Evolutionary conservation across 2,797 vertebrate genomes (phyloP).

Genomic region (Pseudopleuronectes americanus): DNA sequence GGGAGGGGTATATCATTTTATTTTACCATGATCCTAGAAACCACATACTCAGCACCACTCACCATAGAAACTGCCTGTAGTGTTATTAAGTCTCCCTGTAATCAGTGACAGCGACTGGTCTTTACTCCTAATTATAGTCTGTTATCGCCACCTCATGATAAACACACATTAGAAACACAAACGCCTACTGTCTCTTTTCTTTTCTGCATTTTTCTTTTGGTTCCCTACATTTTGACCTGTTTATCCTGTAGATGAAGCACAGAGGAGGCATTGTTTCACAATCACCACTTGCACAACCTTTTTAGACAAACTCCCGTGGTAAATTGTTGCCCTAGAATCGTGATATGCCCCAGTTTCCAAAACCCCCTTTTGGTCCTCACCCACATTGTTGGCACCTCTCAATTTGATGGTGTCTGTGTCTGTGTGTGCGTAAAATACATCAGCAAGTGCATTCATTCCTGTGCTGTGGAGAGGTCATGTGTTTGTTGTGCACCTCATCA

Average conservation of each 20-base stretch:
- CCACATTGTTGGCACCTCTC: slow-evolving; percentile 5
- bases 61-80: slow-evolving; percentile 3
- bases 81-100: slow-evolving; percentile 39
- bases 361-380: slow-evolving; percentile 41
- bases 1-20: slow-evolving; percentile 21
- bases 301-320: slow-evolving; percentile 45
- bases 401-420: slow-evolving; percentile 3
- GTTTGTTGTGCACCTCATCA: neutral
- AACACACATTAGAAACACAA: slow-evolving; percentile 28
- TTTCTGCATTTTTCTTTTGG: neutral
- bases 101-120: slow-evolving; percentile 46
- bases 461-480: neutral
- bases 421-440: slow-evolving; percentile 11
- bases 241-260: slow-evolving; percentile 36
- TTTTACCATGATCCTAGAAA: slow-evolving; percentile 14
- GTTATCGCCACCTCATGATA: slow-evolving; percentile 22
- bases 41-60: slow-evolving; percentile 61
- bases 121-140: slow-evolving; percentile 59
- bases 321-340: slow-evolving; percentile 66
- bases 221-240: slow-evolving; percentile 29
- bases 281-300: slow-evolving; percentile 36
- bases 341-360: slow-evolving; percentile 59
- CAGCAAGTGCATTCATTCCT: neutral
- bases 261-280: slow-evolving; percentile 67
- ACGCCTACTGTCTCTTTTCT: slow-evolving; percentile 14